Conservation (phyloP, 2,888 invertebrate species). For the Cremastobaeus sp. region DNA sequence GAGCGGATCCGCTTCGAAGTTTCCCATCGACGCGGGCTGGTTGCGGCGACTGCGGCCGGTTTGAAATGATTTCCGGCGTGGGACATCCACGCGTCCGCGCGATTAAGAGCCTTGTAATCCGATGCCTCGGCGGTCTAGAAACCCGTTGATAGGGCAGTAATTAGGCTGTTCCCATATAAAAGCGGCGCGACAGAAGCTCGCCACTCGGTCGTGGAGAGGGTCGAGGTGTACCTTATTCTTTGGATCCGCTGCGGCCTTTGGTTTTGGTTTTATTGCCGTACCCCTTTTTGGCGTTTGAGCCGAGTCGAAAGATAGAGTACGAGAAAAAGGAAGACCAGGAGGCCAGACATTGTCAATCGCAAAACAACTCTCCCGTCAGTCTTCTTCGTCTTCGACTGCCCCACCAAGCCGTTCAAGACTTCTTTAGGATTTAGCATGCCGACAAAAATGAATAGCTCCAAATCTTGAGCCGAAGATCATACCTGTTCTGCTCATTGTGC, state of each 20-base stretch:
- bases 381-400: constrained; percentile 49
- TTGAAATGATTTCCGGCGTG: constrained; percentile 53
- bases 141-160: constrained; percentile 73
- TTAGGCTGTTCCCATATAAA: constrained; percentile 70
- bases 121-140: constrained; percentile 53
- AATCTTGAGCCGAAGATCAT: constrained; percentile 42
- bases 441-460: constrained; percentile 57
- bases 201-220: constrained; percentile 37
- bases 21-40: constrained; percentile 30
- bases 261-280: constrained; percentile 43
- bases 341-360: constrained; percentile 52
- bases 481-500: constrained; percentile 42
- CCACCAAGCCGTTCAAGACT: constrained; percentile 42
- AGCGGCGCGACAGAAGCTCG: constrained; percentile 56
- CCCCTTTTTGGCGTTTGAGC: constrained; percentile 52
- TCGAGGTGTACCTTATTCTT: constrained; percentile 55
- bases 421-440: constrained; percentile 56
- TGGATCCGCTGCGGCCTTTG: constrained; percentile 33
- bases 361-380: constrained; percentile 55
- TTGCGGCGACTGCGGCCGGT: constrained; percentile 1
- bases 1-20: constrained; percentile 2
- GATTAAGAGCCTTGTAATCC: constrained; percentile 60
- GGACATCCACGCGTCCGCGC: constrained; percentile 57
- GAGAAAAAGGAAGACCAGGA: constrained; percentile 41
- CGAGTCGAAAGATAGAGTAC: constrained; percentile 44